Percentiles rank a stretch among this genome's conserved stretches.
Conservation (phyloP, 1,140 invertebrate species). For the Antheraea mylitta region DNA sequence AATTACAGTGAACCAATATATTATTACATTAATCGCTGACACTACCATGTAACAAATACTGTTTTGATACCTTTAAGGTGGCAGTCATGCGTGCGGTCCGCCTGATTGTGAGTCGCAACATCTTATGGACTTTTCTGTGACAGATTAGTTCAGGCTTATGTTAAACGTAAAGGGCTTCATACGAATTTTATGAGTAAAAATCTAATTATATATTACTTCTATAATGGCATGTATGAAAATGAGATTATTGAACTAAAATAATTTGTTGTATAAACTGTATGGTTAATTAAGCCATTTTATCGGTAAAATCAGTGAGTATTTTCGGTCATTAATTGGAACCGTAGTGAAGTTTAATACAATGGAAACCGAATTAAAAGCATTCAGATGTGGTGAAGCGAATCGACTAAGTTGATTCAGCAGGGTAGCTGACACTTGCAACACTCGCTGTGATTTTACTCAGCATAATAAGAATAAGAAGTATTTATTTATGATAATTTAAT, state of each 20-base stretch:
- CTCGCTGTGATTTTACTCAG: constrained; percentile 35
- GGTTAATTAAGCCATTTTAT: constrained; percentile 13
- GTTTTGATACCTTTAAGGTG: too few relatives aligned
- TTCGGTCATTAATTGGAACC: constrained; percentile 60
- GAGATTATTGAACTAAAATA: not conserved
- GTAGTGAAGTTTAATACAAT: constrained; percentile 70
- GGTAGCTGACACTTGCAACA: constrained; percentile 57
- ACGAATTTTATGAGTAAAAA: not conserved
- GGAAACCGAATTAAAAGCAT: constrained; percentile 75
- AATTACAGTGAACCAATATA: too few relatives aligned
- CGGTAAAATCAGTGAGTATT: constrained; percentile 43
- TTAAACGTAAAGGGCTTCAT: too few relatives aligned
- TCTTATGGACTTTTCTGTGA: too few relatives aligned
- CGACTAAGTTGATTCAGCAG: constrained; percentile 72
- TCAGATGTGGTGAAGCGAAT: constrained; percentile 62
- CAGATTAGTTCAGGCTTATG: too few relatives aligned
- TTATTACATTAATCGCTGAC: too few relatives aligned
- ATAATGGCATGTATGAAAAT: not conserved
- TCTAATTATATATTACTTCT: not conserved
- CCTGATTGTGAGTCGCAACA: too few relatives aligned
- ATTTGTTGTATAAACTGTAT: not conserved
- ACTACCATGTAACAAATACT: too few relatives aligned
- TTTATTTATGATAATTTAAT: constrained; percentile 4
- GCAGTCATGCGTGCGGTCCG: too few relatives aligned
- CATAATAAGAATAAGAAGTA: constrained; percentile 68